phyloP scores from a whole-genome alignment of 2,888 invertebrate species.

The Polymixis lichenea region DNA sequence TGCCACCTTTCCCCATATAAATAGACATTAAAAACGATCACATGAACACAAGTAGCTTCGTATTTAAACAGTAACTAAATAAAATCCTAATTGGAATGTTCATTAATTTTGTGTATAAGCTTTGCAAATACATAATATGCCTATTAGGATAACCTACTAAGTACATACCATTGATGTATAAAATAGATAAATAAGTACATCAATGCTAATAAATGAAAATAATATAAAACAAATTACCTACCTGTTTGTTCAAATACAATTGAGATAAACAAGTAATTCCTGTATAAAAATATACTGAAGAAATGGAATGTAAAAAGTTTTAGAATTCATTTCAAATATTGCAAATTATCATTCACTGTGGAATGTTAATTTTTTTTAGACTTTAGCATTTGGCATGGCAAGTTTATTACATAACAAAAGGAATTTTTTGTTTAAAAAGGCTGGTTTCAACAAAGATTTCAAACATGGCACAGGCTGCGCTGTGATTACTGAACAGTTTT shows the following conservation, averaged over 20 bases:
- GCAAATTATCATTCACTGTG: conserved; percentile 46
- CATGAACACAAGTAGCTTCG: conserved; percentile 52
- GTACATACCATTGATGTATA: conserved; percentile 62
- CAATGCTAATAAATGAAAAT: conserved; percentile 49
- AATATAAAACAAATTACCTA: conserved; percentile 56
- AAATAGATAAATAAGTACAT: conserved; percentile 65
- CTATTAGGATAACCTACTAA: conserved; percentile 58
- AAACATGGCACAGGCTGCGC: conserved; percentile 9
- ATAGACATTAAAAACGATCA: conserved; percentile 51
- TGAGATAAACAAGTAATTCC: conserved; percentile 44
- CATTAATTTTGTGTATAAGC: conserved; percentile 61
- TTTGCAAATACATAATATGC: conserved; percentile 49
- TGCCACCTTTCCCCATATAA: conserved; percentile 38
- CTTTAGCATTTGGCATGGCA: conserved; percentile 23
- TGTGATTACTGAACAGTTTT: conserved; percentile 22
- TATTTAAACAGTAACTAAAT: conserved; percentile 56
- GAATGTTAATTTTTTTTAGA: conserved; percentile 53
- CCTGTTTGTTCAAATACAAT: conserved; percentile 51
- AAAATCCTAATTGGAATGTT: conserved; percentile 68
- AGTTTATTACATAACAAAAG: conserved; percentile 12
- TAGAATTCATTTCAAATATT: conserved; percentile 52
- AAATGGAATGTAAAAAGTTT: conserved; percentile 77
- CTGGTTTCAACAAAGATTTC: conserved; percentile 13
- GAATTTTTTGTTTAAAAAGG: not conserved
- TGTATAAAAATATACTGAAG: conserved; percentile 71